A percentile compares a stretch with the other conserved stretches of the same genome.
Conservation (phyloP, 2,113 vertebrate species). For the Ellobius talpinus region DNA sequence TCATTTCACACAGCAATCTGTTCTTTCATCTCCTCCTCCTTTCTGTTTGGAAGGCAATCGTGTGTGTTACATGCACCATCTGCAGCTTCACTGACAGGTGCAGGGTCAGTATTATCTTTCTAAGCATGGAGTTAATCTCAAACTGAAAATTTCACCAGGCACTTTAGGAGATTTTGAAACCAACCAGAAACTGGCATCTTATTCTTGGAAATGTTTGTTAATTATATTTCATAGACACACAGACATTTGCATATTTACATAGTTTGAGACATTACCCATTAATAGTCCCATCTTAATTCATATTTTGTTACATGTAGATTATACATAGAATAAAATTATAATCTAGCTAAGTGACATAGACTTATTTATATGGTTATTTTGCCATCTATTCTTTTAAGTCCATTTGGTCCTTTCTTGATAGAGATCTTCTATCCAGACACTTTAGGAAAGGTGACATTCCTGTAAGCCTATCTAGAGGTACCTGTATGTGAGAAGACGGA, state of each 20-base stretch:
- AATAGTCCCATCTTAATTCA: not conserved
- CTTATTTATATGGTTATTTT: slow-evolving; percentile 30
- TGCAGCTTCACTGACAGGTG: slow-evolving; percentile 86
- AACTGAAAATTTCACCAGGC: slow-evolving; percentile 81
- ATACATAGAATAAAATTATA: slow-evolving; percentile 22
- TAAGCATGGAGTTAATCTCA: slow-evolving; percentile 76
- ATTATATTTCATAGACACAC: not conserved
- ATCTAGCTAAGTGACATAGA: not conserved
- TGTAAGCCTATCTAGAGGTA: not conserved
- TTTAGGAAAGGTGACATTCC: not conserved
- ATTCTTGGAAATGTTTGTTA: slow-evolving; percentile 27
- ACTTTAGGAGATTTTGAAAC: slow-evolving; percentile 79
- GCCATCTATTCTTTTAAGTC: not conserved
- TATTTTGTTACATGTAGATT: slow-evolving; percentile 1
- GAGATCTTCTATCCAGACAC: not conserved
- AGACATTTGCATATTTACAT: not conserved
- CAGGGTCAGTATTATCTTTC: slow-evolving; percentile 83
- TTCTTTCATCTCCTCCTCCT: slow-evolving; percentile 86
- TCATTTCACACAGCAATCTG: slow-evolving; percentile 85
- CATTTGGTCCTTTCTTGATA: not conserved
- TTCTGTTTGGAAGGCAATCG: slow-evolving; percentile 87
- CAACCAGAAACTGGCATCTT: not conserved
- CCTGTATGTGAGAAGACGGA: not conserved
- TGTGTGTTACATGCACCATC: slow-evolving; percentile 87
- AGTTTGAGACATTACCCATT: not conserved